Evolutionary conservation across 2,113 vertebrate genomes (phyloP).

Genomic region (Peromyscus leucopus): DNA sequence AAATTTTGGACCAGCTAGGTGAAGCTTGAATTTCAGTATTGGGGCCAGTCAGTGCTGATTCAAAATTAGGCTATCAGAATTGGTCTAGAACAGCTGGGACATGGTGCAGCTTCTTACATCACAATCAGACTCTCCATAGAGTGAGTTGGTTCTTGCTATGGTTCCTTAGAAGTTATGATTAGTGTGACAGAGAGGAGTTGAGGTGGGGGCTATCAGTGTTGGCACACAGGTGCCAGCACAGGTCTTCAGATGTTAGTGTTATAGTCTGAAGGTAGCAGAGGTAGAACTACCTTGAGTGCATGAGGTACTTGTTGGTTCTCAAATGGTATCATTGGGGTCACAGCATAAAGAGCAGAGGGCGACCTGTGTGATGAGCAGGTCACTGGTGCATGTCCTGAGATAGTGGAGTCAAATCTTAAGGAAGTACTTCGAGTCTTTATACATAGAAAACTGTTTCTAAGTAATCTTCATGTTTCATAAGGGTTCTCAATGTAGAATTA

Average conservation of each 20-base stretch:
- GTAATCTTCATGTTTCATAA: neutral
- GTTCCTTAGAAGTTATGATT: neutral
- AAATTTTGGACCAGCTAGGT: neutral
- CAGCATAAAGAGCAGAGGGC: neutral
- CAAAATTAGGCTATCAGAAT: neutral
- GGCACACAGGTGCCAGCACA: neutral
- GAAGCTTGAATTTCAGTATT: neutral
- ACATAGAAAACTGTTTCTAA: neutral
- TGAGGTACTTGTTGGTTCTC: neutral
- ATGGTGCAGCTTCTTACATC: neutral
- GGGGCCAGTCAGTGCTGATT: neutral
- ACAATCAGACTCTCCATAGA: neutral
- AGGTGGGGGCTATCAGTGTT: neutral
- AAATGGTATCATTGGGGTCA: neutral
- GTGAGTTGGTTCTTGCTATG: neutral
- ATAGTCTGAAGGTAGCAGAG: neutral
- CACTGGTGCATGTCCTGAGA: neutral
- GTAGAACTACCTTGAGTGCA: neutral
- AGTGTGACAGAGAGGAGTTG: neutral
- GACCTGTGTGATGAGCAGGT: neutral
- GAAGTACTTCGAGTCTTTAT: neutral
- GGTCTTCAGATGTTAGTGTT: neutral
- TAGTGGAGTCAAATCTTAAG: conserved; percentile 22
- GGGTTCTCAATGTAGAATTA: neutral
- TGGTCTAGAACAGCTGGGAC: neutral